These are phyloP conservation scores for Chaetorhynchus papuensis DNA, from an alignment of 2,113 vertebrate species.

Conservation along the genomic window DNA sequence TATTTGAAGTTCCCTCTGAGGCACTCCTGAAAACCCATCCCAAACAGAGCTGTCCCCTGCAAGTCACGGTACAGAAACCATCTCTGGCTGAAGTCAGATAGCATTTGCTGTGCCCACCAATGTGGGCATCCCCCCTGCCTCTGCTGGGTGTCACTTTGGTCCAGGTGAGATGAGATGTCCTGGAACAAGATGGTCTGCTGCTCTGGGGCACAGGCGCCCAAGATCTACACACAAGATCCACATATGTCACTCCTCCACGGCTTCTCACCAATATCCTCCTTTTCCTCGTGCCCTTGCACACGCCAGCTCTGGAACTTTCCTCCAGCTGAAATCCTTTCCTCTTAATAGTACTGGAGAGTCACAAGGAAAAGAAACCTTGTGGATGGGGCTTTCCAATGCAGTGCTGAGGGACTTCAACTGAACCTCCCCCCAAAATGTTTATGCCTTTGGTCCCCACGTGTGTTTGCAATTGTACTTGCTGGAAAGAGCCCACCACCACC, in stretches of 20 bases:
- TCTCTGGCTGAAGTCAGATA: neutral
- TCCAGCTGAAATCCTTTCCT: neutral
- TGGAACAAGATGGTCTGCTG: neutral
- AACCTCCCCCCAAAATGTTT: neutral
- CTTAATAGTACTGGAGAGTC: neutral
- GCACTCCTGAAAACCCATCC: neutral
- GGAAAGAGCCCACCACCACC: neutral
- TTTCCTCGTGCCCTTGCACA: neutral
- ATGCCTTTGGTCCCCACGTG: neutral
- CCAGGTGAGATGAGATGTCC: neutral
- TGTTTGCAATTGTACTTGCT: neutral
- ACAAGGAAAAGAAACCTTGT: neutral
- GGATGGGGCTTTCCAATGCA: neutral
- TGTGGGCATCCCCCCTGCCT: neutral
- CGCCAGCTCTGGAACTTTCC: neutral
- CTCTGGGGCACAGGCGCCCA: neutral
- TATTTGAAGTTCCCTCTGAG: neutral
- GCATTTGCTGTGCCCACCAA: accelerated
- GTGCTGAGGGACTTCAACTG: neutral
- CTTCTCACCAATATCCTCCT: neutral
- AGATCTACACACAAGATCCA: neutral
- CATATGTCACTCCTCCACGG: neutral
- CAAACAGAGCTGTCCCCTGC: neutral
- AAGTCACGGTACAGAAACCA: accelerated
- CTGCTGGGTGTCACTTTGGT: neutral